A percentile compares a stretch with the other conserved stretches of the same genome.
Evolutionary conservation across 1,140 invertebrate species (phyloP).

Genomic region (Varroa destructor): DNA sequence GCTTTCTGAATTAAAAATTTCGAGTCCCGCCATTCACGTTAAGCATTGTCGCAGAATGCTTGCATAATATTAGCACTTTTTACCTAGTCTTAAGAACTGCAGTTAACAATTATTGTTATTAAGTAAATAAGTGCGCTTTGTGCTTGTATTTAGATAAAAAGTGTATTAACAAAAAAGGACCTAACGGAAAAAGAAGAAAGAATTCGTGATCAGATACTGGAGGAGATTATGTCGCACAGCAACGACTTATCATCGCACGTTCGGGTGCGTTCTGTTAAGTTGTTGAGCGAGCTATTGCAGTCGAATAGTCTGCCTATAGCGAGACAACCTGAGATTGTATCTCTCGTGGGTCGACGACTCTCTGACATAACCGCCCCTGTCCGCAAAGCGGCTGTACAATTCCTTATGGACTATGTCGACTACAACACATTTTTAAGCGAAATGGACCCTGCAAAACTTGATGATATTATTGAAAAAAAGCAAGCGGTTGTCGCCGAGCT

Average conservation of each 20-base stretch:
- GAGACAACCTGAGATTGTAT: constrained; percentile 50
- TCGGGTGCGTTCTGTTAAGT: background rate
- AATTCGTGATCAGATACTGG: background rate
- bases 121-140: background rate
- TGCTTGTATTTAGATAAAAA: background rate
- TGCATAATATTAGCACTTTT: no score
- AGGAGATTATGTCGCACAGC: constrained; percentile 7
- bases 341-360: constrained; percentile 52
- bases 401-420: constrained; percentile 58
- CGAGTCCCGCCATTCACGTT: no score
- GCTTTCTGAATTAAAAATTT: no score
- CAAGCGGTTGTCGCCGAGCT: background rate
- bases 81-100: no score
- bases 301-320: constrained; percentile 48
- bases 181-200: constrained; percentile 21
- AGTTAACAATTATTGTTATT: no score
- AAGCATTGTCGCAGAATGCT: no score
- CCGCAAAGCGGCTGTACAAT: constrained; percentile 59
- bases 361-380: constrained; percentile 62
- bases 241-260: constrained; percentile 16
- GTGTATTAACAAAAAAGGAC: background rate
- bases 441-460: constrained; percentile 50
- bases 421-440: constrained; percentile 59
- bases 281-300: constrained; percentile 7
- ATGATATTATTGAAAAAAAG: constrained; percentile 45